Evolutionary conservation across 2,113 vertebrate genomes (phyloP), one percentile per base, ranked within the genome.

Genomic region (Circaetus cinerascens): DNA sequence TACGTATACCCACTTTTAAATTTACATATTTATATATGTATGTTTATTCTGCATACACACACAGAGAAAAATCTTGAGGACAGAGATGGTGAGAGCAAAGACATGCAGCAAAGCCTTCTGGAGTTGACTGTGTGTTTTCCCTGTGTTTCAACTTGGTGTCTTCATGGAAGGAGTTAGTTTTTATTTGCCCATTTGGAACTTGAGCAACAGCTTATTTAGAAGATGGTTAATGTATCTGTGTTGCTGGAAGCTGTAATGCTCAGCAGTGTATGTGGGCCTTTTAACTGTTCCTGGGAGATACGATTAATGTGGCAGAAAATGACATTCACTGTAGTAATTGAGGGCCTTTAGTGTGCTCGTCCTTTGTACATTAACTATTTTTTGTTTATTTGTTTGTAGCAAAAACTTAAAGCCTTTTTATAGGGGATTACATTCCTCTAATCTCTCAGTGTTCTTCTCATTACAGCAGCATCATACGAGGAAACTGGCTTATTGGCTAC

Each of bases 241-340:
- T 76, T 93, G 38, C 72, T 95, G 82, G 82, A 92, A 97, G 88
- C 75, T 40, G 15, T 69, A 80, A 63, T 76, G 29, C 84, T 74
- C 41, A 84, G 29, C 41, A 69, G 55, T 41, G 21, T 88, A 59
- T 90, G 59, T 62, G n/a, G 59, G 50, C 76, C 68, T 96, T 94
- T 86, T 74, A 88, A 48, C 51, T 88, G 20, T 86, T 93, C 63
- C 86, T 83, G 23, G 36, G 81, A 93, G 82, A 88, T 76, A 46
- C 3, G 36, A 93, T 87, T 95, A 96, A 96, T 79, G 53, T 88
- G 63, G 78, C 81, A 92, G 95, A 97, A 95, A 92, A 88, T 93
- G 0, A 82, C 60, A 85, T 87, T 93, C 66, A 68, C 30, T 72
- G 63, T 69, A 62, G n/a, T 86, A 83, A 86, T 74, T 73, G 82